Evolutionary conservation across 37 sponge, comb jelly and placozoan species (phyloP), one percentile per base, ranked within the genome.

Genomic region (Aphrocallistes beatrix): DNA sequence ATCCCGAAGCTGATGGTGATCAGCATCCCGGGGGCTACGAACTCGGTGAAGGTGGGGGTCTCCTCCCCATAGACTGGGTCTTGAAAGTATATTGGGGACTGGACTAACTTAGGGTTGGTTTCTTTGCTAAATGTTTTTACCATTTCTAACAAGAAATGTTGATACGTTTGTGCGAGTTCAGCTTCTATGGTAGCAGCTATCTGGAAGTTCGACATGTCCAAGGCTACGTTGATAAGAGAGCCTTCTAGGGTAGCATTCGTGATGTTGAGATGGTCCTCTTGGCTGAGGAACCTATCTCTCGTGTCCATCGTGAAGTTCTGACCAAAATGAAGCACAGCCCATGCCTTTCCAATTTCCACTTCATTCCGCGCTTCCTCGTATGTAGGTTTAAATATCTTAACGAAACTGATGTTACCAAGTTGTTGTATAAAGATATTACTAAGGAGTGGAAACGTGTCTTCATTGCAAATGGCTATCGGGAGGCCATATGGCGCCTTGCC

Each of bases 1-100:
- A 92, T 92, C 3, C 90, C 91, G 51, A 94, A 91, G n/a, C 86
- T 86, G 1, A 91, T 88, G 49, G 92, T 89, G 34, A 91, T 85
- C 25, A 93, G 87, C 30, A 93, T 85, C 13, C 94, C 94, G 42
- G 94, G 94, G 37, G 86, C 94, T 83, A 93, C 87, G 83, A 86
- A 93, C 88, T 93, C 91, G 16, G 91, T 93, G 81, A 91, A 91
- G 0, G 88, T 84, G 50, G 87, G 87, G 42, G 85, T 51, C 23
- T 10, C 38, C 28, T 37, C 37, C 25, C 94, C 94, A 83, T 93
- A 93, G n/a, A 93, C 86, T 30, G 91, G 94, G 38, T 89, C 21
- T 32, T 19, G 10, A 30, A 60, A 60, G 75, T 60, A 25, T 25
- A 60, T 60, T 6, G 75, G 75, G 8, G 75, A 60, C 34, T 3